Percentiles rank a stretch among this genome's conserved stretches.
Conservation (phyloP, 2,113 vertebrate species). For the Chrysemys picta region DNA sequence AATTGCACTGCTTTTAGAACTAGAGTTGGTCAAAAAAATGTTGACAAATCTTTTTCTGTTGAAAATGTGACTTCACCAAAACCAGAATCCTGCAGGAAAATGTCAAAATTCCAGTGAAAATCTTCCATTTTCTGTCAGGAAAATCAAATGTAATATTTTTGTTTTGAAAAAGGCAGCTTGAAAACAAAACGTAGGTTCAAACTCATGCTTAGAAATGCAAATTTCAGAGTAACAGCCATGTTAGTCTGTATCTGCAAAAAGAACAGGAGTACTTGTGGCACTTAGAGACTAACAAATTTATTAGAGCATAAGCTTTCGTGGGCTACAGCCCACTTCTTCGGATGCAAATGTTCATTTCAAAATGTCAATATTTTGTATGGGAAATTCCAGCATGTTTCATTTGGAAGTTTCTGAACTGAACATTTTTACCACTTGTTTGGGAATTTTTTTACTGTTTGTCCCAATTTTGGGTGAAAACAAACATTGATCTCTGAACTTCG, state of each 20-base stretch:
- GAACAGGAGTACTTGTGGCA: no score
- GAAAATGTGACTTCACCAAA: background rate
- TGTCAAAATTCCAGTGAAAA: background rate
- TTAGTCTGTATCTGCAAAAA: no score
- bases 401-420: slow-evolving; percentile 5
- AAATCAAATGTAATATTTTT: background rate
- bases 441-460: background rate
- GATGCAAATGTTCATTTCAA: background rate
- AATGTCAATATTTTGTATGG: background rate
- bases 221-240: background rate
- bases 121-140: background rate
- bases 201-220: background rate
- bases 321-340: no score
- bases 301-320: no score
- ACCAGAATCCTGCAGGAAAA: background rate
- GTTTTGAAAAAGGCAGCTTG: background rate
- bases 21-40: background rate
- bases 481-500: background rate
- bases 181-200: background rate
- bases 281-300: no score
- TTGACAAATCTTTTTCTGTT: background rate
- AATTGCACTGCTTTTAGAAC: background rate
- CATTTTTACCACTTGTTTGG: background rate
- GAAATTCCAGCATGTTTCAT: background rate
- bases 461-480: background rate